These are phyloP conservation scores for Venustoraphidia nigricollis DNA, from an alignment of 2,888 invertebrate genomes.

Conservation along the genomic window DNA sequence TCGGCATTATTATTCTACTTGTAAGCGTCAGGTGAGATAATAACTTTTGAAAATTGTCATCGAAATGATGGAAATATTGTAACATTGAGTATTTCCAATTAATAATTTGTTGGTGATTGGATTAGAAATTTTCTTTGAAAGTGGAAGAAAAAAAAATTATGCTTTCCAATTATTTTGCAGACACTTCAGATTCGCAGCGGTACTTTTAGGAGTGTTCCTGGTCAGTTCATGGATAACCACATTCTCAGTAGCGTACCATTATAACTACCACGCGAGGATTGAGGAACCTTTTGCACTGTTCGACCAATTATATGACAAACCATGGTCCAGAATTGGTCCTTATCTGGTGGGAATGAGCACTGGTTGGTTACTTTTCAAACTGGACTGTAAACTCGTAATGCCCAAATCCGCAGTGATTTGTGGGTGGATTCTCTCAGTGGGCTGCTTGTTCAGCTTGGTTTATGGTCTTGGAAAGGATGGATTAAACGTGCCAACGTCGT, in stretches of 20 bases:
- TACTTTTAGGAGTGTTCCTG: slow-evolving; percentile 40
- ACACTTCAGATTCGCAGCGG: slow-evolving; percentile 46
- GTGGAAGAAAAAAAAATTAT: too few species aligned
- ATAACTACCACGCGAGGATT: slow-evolving; percentile 58
- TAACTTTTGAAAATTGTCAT: too few species aligned
- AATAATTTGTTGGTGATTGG: too few species aligned
- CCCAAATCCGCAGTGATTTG: slow-evolving; percentile 36
- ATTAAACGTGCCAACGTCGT: slow-evolving; percentile 46
- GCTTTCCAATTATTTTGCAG: slow-evolving; percentile 20
- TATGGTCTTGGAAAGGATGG: slow-evolving; percentile 54
- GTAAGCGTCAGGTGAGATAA: slow-evolving; percentile 47
- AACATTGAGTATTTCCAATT: too few species aligned
- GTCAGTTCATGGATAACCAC: slow-evolving; percentile 61
- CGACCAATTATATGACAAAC: slow-evolving; percentile 69
- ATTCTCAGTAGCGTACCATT: slow-evolving; percentile 56
- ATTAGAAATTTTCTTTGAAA: too few species aligned
- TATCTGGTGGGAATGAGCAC: slow-evolving; percentile 65
- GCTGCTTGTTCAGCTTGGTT: slow-evolving; percentile 43
- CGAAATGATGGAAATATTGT: too few species aligned
- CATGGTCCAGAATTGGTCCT: slow-evolving; percentile 68
- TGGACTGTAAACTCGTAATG: slow-evolving; percentile 45
- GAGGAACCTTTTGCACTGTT: slow-evolving; percentile 71
- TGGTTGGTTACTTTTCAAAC: slow-evolving; percentile 55
- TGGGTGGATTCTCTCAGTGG: slow-evolving; percentile 44
- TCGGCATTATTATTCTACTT: slow-evolving; percentile 47